Evolutionary conservation across 2,888 invertebrate species (phyloP), one percentile per base, ranked within the genome.

Genomic region (Drosophila niveifrons): DNA sequence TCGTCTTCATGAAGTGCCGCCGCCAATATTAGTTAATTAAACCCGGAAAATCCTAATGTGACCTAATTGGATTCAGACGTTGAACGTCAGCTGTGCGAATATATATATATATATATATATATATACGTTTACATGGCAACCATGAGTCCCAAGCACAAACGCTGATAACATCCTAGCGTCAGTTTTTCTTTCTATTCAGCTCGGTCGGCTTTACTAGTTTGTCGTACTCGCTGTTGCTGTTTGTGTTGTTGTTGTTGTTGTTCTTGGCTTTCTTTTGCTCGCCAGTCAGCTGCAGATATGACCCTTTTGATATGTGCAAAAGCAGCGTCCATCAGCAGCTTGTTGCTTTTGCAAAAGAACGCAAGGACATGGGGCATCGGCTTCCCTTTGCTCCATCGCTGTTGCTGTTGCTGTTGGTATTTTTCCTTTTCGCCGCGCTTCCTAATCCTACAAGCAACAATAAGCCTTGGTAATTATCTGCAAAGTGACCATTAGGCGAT

Each of bases 401-500:
- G 43, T 36, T 41, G 36, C 29, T 46, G 43, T 36, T 34, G 11
- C 34, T 34, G 4, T 34, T 36, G 23, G 6, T 23, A 6, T 57
- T 64, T 51, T 80, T 78, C 66, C 79, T 75, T 78, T 78, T 74
- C 74, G 74, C 61, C 76, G 74, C 70, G 65, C 55, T 58, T 62
- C 55, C 72, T 87, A 85, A 85, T 88, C 89, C 88, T 71, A 76
- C 83, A 76, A 85, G 89, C 75, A 90, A 88, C 85, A 86, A 77
- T 91, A 90, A 90, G 90, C 90, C 84, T 72, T 85, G 82, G 88
- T 90, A 90, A 91, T 90, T 90, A 90, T 90, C 90, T 90, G 90
- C 90, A 89, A 91, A 90, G 90, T 90, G 90, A 91, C 90, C 90
- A 90, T 91, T 90, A 83, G 84, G 80, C 81, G 90, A 90, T 91